phyloP scores from a whole-genome alignment of 2,888 invertebrate genomes.

The Balanococcus diminutus region DNA sequence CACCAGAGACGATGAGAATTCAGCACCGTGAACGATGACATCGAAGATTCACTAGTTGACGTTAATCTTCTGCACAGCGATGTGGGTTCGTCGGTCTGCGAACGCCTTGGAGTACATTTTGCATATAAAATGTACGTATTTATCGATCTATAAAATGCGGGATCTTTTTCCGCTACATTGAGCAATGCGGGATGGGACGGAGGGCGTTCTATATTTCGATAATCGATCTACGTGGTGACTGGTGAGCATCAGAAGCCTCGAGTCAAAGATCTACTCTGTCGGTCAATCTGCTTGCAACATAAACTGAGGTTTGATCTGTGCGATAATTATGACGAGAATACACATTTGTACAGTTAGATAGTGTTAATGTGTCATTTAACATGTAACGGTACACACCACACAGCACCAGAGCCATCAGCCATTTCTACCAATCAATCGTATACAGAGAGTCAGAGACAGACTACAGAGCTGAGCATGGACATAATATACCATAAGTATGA shows the following conservation, averaged over 20 bases:
- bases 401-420: not conserved
- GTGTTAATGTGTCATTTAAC: slow-evolving; percentile 33
- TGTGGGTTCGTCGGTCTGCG: not conserved
- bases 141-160: not conserved
- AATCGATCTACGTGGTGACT: not conserved
- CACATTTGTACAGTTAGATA: not conserved
- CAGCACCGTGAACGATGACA: not conserved
- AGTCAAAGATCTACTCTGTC: not conserved
- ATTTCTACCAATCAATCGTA: slow-evolving; percentile 1
- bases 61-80: not conserved
- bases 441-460: not conserved
- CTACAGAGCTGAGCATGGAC: not conserved
- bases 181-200: slow-evolving; percentile 12
- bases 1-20: not conserved
- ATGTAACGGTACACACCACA: not conserved
- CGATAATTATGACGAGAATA: not conserved
- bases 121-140: slow-evolving; percentile 19
- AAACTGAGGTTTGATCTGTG: not conserved
- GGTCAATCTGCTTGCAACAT: not conserved
- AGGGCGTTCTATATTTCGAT: not conserved
- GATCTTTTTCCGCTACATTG: not conserved
- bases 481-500: not conserved
- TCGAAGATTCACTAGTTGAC: not conserved
- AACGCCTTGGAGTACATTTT: not conserved
- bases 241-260: not conserved